Conservation (phyloP, 2,113 vertebrate species). For the Mionectes macconnelli region DNA sequence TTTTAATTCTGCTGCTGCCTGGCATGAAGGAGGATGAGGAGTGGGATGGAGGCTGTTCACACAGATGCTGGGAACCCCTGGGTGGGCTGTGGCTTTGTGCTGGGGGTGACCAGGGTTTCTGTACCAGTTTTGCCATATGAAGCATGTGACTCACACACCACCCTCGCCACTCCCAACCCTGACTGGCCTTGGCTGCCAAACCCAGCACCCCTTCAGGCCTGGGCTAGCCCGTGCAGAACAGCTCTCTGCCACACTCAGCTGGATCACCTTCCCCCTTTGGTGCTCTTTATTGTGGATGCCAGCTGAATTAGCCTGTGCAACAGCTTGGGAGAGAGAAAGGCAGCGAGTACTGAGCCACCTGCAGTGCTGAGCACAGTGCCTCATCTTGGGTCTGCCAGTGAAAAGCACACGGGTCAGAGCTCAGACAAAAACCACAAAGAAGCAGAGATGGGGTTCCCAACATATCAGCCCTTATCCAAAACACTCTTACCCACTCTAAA, state of each 20-base stretch:
- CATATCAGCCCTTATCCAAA: background rate
- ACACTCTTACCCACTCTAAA: background rate
- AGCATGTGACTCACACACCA: background rate
- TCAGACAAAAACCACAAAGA: background rate
- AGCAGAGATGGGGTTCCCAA: background rate
- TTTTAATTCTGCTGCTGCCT: background rate
- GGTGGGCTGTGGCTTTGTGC: background rate
- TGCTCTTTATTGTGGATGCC: background rate
- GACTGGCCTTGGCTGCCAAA: background rate
- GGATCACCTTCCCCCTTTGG: background rate
- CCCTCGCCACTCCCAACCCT: background rate
- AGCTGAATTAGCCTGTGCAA: background rate
- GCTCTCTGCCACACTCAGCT: background rate
- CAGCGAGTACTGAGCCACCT: rapidly evolving
- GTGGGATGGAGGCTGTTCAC: rapidly evolving
- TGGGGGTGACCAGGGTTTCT: background rate
- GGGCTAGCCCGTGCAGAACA: background rate
- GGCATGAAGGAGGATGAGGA: rapidly evolving
- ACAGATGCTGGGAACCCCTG: background rate
- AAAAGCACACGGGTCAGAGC: background rate
- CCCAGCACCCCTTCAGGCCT: background rate
- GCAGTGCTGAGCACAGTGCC: background rate
- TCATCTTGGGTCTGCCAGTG: background rate
- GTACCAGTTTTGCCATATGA: background rate
- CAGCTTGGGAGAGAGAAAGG: background rate